Percentiles rank a stretch among this genome's conserved stretches.
Evolutionary conservation across 2,113 vertebrate species (phyloP).

Genomic region (Zosterops borbonicus): DNA sequence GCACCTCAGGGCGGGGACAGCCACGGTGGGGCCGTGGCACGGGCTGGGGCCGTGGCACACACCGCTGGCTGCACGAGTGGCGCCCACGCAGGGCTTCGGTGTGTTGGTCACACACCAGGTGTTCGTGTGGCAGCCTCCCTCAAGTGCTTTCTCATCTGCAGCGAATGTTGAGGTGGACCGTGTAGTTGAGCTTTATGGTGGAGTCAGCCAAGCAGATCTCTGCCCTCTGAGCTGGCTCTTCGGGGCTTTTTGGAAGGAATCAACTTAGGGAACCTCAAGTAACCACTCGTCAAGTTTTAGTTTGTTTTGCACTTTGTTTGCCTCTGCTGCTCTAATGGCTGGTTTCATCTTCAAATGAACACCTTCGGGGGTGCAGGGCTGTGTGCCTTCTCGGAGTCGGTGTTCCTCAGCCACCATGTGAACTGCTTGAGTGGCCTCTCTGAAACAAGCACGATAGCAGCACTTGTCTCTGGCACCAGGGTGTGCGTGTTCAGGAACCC

Average conservation of each 20-base stretch:
- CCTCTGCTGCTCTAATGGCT: background rate
- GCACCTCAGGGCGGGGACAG: background rate
- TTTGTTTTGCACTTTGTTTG: background rate
- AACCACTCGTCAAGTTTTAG: background rate
- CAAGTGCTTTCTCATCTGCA: background rate
- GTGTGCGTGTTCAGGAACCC: background rate
- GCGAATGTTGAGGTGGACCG: background rate
- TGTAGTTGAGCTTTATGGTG: background rate
- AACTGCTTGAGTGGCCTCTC: background rate
- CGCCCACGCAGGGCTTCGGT: background rate
- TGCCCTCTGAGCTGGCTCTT: background rate
- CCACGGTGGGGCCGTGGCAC: rapidly evolving
- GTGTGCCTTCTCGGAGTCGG: background rate
- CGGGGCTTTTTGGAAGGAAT: background rate
- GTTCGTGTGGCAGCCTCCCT: background rate
- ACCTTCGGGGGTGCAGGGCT: background rate
- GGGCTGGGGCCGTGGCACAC: rapidly evolving
- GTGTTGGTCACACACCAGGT: rapidly evolving
- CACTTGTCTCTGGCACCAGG: background rate
- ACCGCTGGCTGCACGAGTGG: rapidly evolving
- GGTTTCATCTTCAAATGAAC: background rate
- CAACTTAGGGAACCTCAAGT: background rate
- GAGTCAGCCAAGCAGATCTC: background rate
- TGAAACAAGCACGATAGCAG: background rate
- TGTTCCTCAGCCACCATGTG: background rate